Conservation (phyloP, 1,140 invertebrate genomes). For the Helicoverpa zea region DNA sequence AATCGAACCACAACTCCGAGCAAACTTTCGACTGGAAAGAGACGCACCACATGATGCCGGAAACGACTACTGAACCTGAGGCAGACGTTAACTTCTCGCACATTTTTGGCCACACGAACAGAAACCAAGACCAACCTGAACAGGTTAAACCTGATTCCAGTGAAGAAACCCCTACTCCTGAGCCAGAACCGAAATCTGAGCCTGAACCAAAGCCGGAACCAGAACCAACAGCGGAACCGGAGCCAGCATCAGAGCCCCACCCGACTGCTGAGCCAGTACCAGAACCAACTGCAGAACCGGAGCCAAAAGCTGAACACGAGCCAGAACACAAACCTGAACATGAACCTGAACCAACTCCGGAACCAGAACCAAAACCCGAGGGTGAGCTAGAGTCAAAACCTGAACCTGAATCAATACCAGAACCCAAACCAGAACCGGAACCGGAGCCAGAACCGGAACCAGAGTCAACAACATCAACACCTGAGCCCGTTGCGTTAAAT, state of each 20-base stretch:
- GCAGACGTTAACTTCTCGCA: constrained; percentile 72
- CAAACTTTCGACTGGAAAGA: constrained; percentile 74
- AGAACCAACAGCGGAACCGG: constrained; percentile 59
- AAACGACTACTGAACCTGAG: constrained; percentile 76
- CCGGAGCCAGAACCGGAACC: constrained; percentile 51
- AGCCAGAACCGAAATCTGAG: constrained; percentile 51
- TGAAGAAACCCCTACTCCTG: constrained; percentile 50
- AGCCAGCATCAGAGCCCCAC: constrained; percentile 62
- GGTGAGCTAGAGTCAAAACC: constrained; percentile 52
- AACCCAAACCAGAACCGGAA: constrained; percentile 55
- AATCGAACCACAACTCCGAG: constrained; percentile 64
- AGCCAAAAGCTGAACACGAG: constrained; percentile 55
- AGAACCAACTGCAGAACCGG: constrained; percentile 55
- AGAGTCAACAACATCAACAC: constrained; percentile 43
- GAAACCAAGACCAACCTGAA: constrained; percentile 58
- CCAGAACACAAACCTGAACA: constrained; percentile 60
- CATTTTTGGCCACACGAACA: constrained; percentile 68
- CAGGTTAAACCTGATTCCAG: constrained; percentile 60
- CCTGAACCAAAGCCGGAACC: constrained; percentile 59
- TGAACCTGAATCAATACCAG: constrained; percentile 59
- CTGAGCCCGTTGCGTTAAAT: neutral
- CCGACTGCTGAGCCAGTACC: constrained; percentile 51
- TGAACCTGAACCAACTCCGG: constrained; percentile 50
- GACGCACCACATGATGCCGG: constrained; percentile 60
- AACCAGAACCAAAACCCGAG: constrained; percentile 33